Percentiles rank a stretch among this genome's conserved stretches.
These are phyloP conservation scores for Todus mexicanus DNA, from an alignment of 2,797 vertebrate genomes.

Conservation along the genomic window DNA sequence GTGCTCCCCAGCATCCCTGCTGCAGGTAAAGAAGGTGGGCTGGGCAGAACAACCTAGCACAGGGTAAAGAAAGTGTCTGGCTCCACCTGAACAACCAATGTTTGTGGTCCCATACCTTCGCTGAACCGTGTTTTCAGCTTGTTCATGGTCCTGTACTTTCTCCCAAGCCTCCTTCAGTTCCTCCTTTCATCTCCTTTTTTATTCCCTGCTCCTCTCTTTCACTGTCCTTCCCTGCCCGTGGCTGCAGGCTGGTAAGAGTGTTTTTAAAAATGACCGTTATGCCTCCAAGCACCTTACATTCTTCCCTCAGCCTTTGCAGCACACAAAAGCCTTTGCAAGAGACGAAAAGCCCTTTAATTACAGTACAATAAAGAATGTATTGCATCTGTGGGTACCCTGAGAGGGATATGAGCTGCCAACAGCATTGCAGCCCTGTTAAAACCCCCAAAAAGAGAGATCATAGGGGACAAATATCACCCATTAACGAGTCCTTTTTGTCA, in stretches of 20 bases:
- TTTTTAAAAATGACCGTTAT: background rate
- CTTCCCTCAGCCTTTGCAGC: background rate
- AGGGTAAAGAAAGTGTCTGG: background rate
- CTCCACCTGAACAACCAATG: background rate
- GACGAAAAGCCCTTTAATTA: background rate
- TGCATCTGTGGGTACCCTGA: conserved; percentile 13
- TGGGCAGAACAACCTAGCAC: background rate
- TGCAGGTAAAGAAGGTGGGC: background rate
- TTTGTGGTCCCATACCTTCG: background rate
- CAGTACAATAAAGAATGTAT: background rate
- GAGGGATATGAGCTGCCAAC: conserved; percentile 62
- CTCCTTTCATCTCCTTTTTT: background rate
- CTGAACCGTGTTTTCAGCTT: background rate
- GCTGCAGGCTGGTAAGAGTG: background rate
- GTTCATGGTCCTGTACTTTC: background rate
- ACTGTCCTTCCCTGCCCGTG: background rate
- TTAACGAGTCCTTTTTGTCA: conserved; percentile 10
- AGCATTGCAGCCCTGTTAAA: too few species aligned
- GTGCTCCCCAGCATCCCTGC: background rate
- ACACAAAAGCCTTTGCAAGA: background rate
- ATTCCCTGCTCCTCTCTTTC: background rate
- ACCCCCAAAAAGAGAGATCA: conserved; percentile 71
- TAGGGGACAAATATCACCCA: conserved; percentile 20
- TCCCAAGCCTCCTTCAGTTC: background rate
- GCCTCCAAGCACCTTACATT: background rate